Percentiles rank a stretch among this genome's conserved stretches.
Evolutionary conservation across 2,113 vertebrate species (phyloP).

Genomic region (Phrynosoma blainvillii): DNA sequence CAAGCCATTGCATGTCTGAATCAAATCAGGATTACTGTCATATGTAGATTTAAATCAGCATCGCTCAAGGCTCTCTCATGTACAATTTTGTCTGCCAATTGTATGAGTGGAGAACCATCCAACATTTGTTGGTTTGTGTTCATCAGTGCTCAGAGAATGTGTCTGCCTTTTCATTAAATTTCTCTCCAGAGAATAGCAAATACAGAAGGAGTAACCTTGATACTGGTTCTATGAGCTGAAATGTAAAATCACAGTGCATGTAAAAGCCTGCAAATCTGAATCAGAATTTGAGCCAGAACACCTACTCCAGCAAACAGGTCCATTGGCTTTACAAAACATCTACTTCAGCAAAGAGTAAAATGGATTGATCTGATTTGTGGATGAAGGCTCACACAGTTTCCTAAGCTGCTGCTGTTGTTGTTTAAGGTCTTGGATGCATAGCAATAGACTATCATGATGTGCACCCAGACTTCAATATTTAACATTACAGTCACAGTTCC

Average conservation of each 20-base stretch:
- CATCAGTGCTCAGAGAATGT: background rate
- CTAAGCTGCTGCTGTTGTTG: too few relatives aligned
- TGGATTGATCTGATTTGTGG: too few relatives aligned
- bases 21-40: slow-evolving; percentile 23
- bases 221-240: background rate
- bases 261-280: background rate
- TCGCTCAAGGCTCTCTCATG: background rate
- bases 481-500: background rate
- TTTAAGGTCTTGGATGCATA: too few relatives aligned
- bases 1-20: background rate
- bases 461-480: background rate
- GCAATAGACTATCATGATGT: background rate
- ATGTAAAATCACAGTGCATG: background rate
- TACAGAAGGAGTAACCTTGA: background rate
- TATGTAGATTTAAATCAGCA: slow-evolving; percentile 24
- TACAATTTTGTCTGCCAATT: background rate
- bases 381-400: too few relatives aligned
- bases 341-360: too few relatives aligned
- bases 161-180: background rate
- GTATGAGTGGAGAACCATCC: background rate
- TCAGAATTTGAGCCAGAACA: too few relatives aligned
- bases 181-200: background rate
- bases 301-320: too few relatives aligned
- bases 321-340: too few relatives aligned
- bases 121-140: slow-evolving; percentile 15